Evolutionary conservation across 2,113 vertebrate species (phyloP).

Genomic region (Chascanopsetta lugubris): DNA sequence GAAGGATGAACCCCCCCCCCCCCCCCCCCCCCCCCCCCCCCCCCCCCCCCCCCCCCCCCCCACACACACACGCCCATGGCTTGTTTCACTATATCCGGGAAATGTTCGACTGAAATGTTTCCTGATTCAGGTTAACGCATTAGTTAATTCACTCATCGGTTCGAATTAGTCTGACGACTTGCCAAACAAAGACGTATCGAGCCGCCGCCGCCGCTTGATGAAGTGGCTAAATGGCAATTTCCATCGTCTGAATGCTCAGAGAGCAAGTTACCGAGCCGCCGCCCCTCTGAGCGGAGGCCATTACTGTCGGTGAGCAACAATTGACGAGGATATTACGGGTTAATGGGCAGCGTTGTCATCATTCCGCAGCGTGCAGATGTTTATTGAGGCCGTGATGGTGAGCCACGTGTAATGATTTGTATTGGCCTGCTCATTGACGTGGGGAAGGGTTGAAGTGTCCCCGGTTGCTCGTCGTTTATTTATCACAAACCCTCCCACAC

Average conservation of each 20-base stretch:
- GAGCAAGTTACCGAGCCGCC: neutral
- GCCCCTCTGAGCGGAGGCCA: slow-evolving; percentile 2
- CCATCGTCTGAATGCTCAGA: slow-evolving; percentile 4
- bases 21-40: no score
- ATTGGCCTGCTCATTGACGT: slow-evolving; percentile 8
- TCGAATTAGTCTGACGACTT: neutral
- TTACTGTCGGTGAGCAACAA: slow-evolving; percentile 29
- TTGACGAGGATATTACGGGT: slow-evolving; percentile 29
- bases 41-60: no score
- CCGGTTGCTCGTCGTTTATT: slow-evolving; percentile 12
- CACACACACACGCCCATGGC: no score
- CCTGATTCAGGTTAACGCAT: neutral
- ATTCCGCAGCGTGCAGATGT: slow-evolving; percentile 9
- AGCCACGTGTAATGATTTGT: slow-evolving; percentile 14
- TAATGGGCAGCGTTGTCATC: slow-evolving; percentile 12
- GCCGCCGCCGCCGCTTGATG: neutral
- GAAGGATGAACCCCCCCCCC: no score
- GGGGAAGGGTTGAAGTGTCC: neutral
- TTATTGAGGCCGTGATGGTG: neutral
- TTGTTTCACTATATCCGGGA: neutral
- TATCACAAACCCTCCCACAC: slow-evolving; percentile 7
- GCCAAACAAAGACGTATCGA: neutral
- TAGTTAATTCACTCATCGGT: neutral
- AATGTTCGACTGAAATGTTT: neutral
- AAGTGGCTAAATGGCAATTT: slow-evolving; percentile 8